A percentile compares a stretch with the other conserved stretches of the same genome.
phyloP scores from a whole-genome alignment of 2,113 vertebrate species.

The Notarius quadriscutis region DNA sequence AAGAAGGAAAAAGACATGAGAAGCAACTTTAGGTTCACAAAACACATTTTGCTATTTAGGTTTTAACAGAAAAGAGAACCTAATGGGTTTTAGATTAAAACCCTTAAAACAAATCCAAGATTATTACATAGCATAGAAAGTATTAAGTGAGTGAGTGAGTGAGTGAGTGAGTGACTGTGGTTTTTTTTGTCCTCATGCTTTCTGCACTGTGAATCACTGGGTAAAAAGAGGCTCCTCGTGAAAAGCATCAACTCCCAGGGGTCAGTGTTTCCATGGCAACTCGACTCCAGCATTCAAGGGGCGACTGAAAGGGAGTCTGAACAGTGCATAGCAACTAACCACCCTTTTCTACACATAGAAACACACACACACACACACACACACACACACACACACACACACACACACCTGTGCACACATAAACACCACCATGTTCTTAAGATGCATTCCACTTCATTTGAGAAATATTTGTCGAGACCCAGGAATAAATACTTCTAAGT shows the following conservation, averaged over 20 bases:
- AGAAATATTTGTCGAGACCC: slow-evolving; percentile 5
- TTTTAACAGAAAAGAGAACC: not conserved
- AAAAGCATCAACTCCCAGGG: slow-evolving; percentile 72
- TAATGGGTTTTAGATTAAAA: not conserved
- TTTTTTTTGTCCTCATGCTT: slow-evolving; percentile 53
- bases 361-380: slow-evolving; percentile 48
- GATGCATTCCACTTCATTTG: slow-evolving; percentile 5
- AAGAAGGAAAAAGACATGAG: not conserved
- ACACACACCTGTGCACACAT: slow-evolving; percentile 45
- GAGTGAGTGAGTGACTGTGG: not conserved
- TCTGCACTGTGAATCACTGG: slow-evolving; percentile 61
- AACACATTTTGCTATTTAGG: no score
- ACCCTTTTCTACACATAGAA: slow-evolving; percentile 34
- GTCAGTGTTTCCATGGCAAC: slow-evolving; percentile 79
- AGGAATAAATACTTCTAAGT: not conserved
- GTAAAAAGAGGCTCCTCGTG: slow-evolving; percentile 70
- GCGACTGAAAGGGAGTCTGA: slow-evolving; percentile 68
- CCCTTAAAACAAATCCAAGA: not conserved
- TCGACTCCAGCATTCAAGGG: slow-evolving; percentile 72
- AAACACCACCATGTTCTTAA: slow-evolving; percentile 40
- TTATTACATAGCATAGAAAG: slow-evolving; percentile 22
- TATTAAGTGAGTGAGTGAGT: slow-evolving; percentile 2
- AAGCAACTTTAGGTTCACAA: not conserved
- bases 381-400: slow-evolving; percentile 50
- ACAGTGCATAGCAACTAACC: slow-evolving; percentile 59